These are phyloP conservation scores for Myodes glareolus DNA, from an alignment of 2,113 vertebrate genomes.

Conservation along the genomic window DNA sequence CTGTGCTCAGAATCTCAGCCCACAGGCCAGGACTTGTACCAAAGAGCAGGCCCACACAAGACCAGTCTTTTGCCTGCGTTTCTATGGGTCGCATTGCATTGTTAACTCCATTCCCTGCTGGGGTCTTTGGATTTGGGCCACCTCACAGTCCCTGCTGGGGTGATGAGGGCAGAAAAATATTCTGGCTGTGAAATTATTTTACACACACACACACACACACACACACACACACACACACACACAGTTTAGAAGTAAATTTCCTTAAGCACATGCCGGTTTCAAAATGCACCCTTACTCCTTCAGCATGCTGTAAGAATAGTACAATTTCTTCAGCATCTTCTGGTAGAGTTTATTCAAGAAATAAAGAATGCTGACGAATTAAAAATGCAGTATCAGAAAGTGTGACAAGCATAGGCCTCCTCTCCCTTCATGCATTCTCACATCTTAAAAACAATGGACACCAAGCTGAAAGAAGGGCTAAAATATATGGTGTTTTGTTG, in stretches of 20 bases:
- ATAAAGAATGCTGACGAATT: not conserved
- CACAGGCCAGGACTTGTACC: not conserved
- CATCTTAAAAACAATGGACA: accelerated
- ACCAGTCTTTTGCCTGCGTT: not conserved
- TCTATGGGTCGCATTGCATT: not conserved
- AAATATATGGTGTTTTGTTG: not conserved
- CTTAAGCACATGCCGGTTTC: not conserved
- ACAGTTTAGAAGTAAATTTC: not conserved
- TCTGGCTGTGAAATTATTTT: not conserved
- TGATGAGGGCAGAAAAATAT: not conserved
- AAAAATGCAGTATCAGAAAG: not conserved
- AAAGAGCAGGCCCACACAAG: not conserved
- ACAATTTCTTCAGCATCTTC: not conserved
- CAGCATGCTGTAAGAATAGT: not conserved
- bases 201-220: too few species aligned
- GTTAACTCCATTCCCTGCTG: not conserved
- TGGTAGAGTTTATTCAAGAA: not conserved
- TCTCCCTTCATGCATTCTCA: not conserved
- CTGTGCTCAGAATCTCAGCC: not conserved
- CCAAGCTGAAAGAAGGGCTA: too few species aligned
- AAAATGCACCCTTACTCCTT: not conserved
- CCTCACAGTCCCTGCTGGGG: not conserved
- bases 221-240: too few species aligned
- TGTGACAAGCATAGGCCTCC: not conserved
- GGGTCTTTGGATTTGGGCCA: not conserved